Evolutionary conservation across 2,888 invertebrate genomes (phyloP), one percentile per base, ranked within the genome.

Genomic region (Microctonus aethiopoides): DNA sequence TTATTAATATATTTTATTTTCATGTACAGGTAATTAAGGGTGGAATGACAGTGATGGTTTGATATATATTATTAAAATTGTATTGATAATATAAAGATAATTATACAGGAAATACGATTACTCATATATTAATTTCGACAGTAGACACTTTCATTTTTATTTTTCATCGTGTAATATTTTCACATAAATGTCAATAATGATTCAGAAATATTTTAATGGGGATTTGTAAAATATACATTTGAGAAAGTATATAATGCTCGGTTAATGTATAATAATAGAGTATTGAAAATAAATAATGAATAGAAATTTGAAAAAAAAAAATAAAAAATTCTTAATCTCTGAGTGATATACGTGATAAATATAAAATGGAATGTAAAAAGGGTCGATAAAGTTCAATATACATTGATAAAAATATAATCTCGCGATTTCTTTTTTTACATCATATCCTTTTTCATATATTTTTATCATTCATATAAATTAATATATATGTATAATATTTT

Each of bases 131-230:
- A 5, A 29, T 29, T 29, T 54, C 52, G 22, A 24, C 51, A 20
- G n/a, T n/a, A n/a, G 51, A 16, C 20, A 52, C 51, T 24, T 39
- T 16, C 26, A 62, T 62, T 46, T 46, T 46, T 16, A 46, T 46
- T 46, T 16, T 1, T 29, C 6, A n/a, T 41, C 20, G 22, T 59
- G 16, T n/a, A 60, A 61, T 39, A 9, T 22, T n/a, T 61, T 46
- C 7, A 46, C 16, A 46, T 46, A n/a, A 46, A 13, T 62, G 16
- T 62, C 10, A 39, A 5, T 29, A 3, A 46, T 36, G n/a, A 11
- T 24, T 24, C 24, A 22, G 11, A 62, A 16, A 62, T 62, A 62
- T 62, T 41, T 24, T 20, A 5, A 62, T 24, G 46, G 57, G 39
- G 24, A 29, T 56, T 66, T 20, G 16, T 62, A 26, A 1, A 46